Percentiles rank a stretch among this genome's conserved stretches.
phyloP scores from a whole-genome alignment of 1,140 invertebrate species.

The Popillia japonica region DNA sequence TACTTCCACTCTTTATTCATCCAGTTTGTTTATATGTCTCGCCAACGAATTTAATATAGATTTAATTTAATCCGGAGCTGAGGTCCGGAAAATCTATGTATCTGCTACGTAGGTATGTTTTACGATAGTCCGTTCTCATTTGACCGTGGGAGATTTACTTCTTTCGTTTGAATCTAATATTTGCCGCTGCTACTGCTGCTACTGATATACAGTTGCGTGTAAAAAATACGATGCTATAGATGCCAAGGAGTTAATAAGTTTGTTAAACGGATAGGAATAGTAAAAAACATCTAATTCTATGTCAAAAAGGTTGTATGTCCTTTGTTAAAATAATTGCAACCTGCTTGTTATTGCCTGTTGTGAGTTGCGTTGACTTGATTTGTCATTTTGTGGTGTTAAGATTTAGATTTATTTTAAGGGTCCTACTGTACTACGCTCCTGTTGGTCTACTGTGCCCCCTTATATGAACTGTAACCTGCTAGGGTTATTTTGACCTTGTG shows the following conservation, averaged over 20 bases:
- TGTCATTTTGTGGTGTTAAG: no score
- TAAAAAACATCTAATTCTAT: no score
- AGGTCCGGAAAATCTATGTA: neutral
- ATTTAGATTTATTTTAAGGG: no score
- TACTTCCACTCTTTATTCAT: neutral
- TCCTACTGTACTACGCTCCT: no score
- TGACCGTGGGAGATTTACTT: conserved; percentile 24
- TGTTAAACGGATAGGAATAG: no score
- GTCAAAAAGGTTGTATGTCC: no score
- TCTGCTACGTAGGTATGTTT: conserved; percentile 4
- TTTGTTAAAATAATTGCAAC: no score
- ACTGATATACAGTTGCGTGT: neutral
- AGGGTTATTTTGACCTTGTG: no score
- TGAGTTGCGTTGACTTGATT: no score
- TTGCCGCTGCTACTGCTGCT: neutral
- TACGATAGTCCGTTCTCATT: neutral
- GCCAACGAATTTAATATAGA: conserved; percentile 21
- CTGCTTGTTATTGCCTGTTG: no score
- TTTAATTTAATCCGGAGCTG: conserved; percentile 8
- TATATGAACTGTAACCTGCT: no score
- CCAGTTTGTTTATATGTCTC: conserved; percentile 24
- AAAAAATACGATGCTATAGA: neutral
- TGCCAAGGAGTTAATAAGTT: neutral
- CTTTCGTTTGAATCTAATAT: conserved; percentile 36
- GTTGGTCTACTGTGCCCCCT: no score